Percentiles rank a stretch among this genome's conserved stretches.
These are phyloP conservation scores for Volucella inflata DNA, from an alignment of 2,888 invertebrate genomes.

Conservation along the genomic window DNA sequence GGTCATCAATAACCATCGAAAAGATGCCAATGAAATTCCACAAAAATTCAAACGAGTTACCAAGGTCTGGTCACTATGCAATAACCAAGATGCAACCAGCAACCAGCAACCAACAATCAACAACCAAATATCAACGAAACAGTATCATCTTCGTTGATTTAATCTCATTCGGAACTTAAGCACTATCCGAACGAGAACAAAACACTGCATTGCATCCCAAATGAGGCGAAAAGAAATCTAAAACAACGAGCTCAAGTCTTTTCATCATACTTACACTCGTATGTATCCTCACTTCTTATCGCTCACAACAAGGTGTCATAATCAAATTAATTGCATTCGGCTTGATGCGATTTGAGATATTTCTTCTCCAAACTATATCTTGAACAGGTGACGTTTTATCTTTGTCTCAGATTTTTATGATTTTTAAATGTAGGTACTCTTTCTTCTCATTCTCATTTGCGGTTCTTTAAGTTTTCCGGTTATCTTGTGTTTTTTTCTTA, in stretches of 20 bases:
- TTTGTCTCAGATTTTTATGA: slow-evolving; percentile 30
- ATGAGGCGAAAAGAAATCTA: neutral
- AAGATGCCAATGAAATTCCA: slow-evolving; percentile 46
- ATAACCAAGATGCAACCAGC: neutral
- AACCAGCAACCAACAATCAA: neutral
- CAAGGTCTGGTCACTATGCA: slow-evolving; percentile 17
- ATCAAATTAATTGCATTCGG: slow-evolving; percentile 68
- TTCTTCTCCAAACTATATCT: slow-evolving; percentile 16
- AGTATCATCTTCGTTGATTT: slow-evolving; percentile 22
- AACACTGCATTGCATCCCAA: slow-evolving; percentile 7
- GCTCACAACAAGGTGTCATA: slow-evolving; percentile 64
- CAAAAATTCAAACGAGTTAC: slow-evolving; percentile 47
- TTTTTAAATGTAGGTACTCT: neutral
- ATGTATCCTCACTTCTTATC: slow-evolving; percentile 37
- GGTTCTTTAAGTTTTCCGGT: slow-evolving; percentile 47
- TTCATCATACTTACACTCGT: neutral
- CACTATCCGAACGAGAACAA: neutral
- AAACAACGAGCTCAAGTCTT: neutral
- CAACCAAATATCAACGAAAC: slow-evolving; percentile 18
- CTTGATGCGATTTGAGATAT: slow-evolving; percentile 45
- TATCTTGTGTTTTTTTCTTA: slow-evolving; percentile 18
- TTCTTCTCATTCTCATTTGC: slow-evolving; percentile 5
- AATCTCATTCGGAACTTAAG: slow-evolving; percentile 34
- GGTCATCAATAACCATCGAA: slow-evolving; percentile 51
- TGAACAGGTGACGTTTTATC: slow-evolving; percentile 47